Conservation (phyloP, 2,113 vertebrate species). For the Egretta garzetta region DNA sequence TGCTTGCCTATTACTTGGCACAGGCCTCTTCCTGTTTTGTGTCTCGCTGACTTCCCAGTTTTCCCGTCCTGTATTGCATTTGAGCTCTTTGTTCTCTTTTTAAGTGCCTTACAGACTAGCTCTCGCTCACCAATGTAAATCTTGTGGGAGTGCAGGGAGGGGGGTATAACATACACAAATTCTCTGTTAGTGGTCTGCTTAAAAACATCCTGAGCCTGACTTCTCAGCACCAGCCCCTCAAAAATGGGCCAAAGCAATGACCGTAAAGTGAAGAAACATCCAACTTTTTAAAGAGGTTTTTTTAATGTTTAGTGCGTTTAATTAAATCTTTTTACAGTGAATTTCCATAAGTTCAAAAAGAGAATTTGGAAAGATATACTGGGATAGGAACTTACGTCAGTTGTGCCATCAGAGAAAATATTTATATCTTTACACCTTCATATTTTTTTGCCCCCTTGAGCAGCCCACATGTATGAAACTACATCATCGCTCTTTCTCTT, state of each 20-base stretch:
- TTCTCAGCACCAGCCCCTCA: neutral
- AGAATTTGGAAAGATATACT: neutral
- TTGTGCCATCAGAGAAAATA: neutral
- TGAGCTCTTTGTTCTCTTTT: neutral
- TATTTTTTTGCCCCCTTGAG: neutral
- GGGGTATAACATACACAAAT: rapidly evolving
- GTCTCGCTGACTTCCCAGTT: neutral
- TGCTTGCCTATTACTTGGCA: neutral
- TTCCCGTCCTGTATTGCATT: neutral
- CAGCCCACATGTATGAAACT: neutral
- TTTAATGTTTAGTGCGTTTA: neutral
- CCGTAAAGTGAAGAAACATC: neutral
- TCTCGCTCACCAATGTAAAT: neutral
- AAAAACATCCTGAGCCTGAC: neutral
- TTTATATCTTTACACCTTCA: neutral
- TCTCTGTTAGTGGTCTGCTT: neutral
- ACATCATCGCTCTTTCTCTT: neutral
- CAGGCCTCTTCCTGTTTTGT: constrained; percentile 11
- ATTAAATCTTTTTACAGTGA: neutral
- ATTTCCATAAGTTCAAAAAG: neutral
- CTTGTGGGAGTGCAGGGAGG: neutral
- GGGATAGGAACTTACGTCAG: neutral
- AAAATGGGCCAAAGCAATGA: neutral
- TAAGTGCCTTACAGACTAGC: neutral
- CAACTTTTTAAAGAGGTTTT: neutral